A percentile compares a stretch with the other conserved stretches of the same genome.
phyloP scores from a whole-genome alignment of 2,888 invertebrate genomes.

The Chromoteleia sp. region DNA sequence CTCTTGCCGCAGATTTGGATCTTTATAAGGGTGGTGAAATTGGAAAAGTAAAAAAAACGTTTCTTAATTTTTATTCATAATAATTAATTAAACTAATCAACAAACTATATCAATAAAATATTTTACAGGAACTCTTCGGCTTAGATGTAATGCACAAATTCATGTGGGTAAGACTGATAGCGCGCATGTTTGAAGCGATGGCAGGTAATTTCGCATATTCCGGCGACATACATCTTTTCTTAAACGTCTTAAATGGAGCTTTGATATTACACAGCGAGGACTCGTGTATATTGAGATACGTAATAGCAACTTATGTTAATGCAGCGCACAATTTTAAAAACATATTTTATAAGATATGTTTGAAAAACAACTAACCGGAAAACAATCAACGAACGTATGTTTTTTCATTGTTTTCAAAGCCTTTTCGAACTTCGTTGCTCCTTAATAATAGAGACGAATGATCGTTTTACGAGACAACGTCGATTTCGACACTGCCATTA shows the following conservation, averaged over 20 bases:
- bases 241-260: slow-evolving; percentile 98
- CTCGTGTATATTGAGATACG: slow-evolving; percentile 96
- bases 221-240: slow-evolving; percentile 97
- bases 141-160: slow-evolving; percentile 99
- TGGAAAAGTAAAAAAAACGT: slow-evolving; percentile 88
- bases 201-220: slow-evolving; percentile 98
- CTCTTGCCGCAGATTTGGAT: slow-evolving; percentile 97
- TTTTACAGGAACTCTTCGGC: slow-evolving; percentile 91
- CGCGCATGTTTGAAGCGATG: slow-evolving; percentile 99
- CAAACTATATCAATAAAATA: too few species aligned
- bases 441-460: slow-evolving; percentile 16
- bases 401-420: slow-evolving; percentile 63
- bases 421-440: slow-evolving; percentile 51
- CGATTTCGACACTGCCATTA: slow-evolving; percentile 66
- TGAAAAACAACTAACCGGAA: too few species aligned
- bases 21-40: slow-evolving; percentile 95
- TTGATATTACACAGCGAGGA: slow-evolving; percentile 98
- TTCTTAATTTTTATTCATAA: slow-evolving; percentile 14
- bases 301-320: slow-evolving; percentile 98
- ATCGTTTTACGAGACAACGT: slow-evolving; percentile 51
- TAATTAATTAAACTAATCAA: too few species aligned
- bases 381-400: slow-evolving; percentile 53
- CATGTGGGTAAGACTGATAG: slow-evolving; percentile 98
- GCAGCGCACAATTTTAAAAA: slow-evolving; percentile 99
- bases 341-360: too few species aligned